Evolutionary conservation across 2,888 invertebrate species (phyloP), one percentile per base, ranked within the genome.

Genomic region (Synergus itoensis): DNA sequence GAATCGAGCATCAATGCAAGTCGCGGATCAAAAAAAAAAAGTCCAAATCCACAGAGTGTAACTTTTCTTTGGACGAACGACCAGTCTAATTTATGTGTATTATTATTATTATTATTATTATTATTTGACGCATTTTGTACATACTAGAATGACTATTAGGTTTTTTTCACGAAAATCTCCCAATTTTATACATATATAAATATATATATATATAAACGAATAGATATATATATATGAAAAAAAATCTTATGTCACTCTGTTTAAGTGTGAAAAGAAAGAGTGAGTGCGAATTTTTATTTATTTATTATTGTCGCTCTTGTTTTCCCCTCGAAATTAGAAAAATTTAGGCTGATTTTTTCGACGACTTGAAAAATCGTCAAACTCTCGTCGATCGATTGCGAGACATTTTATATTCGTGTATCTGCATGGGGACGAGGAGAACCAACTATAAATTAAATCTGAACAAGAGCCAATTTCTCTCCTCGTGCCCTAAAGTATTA

Each of bases 401-500:
- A 57, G 18, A 57, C n/a, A 57, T 57, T 57, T 57, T 57, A 18
- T 18, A 57, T 57, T 57, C 57, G 57, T 57, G 57, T 28, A 18
- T 69, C 45, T 48, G 12, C 48, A 36, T 53, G 36, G 11, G 28
- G 28, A 36, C 36, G 53, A 62, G 62, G 28, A 79, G 80, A 78
- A 80, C 76, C 75, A 81, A 81, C 79, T 79, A 81, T 83, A 83
- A 83, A 83, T 79, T 80, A 81, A 81, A 79, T 81, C 78, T 79
- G 76, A 83, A 78, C 77, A 81, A 81, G 83, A 81, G 81, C 65
- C 73, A 78, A 78, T 82, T 81, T 83, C 85, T 84, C 84, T 80
- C 86, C 85, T 85, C 85, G 84, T 85, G 85, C 88, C 88, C 87
- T 86, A 89, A 89, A 92, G 91, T 91, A 92, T 92, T 91, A 90